Evolutionary conservation across 2,888 invertebrate genomes (phyloP), one percentile per base, ranked within the genome.

Genomic region (Camponotus fellah): DNA sequence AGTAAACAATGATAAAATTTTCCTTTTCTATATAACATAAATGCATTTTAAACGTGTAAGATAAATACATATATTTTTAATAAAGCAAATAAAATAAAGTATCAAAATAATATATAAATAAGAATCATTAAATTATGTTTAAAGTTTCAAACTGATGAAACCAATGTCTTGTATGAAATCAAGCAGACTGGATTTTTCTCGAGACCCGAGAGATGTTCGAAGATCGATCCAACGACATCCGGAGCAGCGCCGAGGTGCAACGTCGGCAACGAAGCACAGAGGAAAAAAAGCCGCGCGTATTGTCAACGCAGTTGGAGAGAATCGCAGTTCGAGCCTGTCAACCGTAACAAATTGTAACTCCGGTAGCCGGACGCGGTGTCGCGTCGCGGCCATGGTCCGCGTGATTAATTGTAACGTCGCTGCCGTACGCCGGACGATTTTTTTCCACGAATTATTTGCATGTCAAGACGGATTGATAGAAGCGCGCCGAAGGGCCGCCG

Each of bases 341-440:
- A 88, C 93, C 91, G 90, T 94, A 94, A 94, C 94, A 94, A 94
- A 94, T 94, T 94, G 94, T 93, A 90, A 92, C 92, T 92, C 87
- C 91, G 89, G 92, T 93, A 92, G 91, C 90, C 75, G 92, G 92
- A 90, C 90, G 87, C 89, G 87, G 86, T 87, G 90, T 91, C 91
- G 89, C 91, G 90, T 91, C 91, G 89, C 91, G 89, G 89, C 89
- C 86, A 87, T 88, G 89, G 90, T 88, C 77, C 91, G 86, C 89
- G 93, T 93, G 94, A 94, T 94, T 94, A 94, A 94, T 94, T 92
- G 93, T 90, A 91, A 91, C 93, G 91, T 92, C 93, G 89, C 85
- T 83, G 85, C 82, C 87, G 88, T 87, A 89, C 85, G 83, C 74
- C 87, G 86, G 87, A 86, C 89, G 89, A 91, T 91, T 91, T 92